phyloP scores from a whole-genome alignment of 2,113 vertebrate genomes.

The Sinocyclocheilus rhinocerous region DNA sequence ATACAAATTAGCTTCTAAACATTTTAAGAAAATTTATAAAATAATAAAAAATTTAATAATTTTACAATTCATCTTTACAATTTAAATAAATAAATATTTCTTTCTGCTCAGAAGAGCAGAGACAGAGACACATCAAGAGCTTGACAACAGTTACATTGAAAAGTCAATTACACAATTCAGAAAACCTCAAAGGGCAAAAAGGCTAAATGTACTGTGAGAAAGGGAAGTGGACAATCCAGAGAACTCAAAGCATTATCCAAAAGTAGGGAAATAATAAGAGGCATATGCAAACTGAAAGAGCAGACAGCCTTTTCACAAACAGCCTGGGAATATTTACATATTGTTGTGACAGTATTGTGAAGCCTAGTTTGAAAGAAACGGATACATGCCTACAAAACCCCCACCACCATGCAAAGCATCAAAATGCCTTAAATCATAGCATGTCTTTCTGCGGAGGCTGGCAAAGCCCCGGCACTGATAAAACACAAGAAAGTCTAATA shows the following conservation, averaged over 20 bases:
- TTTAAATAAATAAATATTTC: too few relatives aligned
- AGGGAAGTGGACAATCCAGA: background rate
- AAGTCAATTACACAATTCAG: constrained; percentile 23
- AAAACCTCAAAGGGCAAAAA: constrained; percentile 11
- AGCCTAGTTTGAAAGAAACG: constrained; percentile 17
- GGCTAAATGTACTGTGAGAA: background rate
- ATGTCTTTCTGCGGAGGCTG: constrained; percentile 23
- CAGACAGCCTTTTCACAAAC: constrained; percentile 29
- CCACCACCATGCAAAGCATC: background rate
- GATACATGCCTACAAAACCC: constrained; percentile 18
- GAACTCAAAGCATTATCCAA: background rate
- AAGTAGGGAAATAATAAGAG: constrained; percentile 7
- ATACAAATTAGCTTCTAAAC: background rate
- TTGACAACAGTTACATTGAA: constrained; percentile 22
- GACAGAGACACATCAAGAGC: background rate
- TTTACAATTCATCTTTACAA: too few relatives aligned
- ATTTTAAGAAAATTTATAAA: too few relatives aligned
- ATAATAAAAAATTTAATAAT: too few relatives aligned
- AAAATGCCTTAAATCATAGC: constrained; percentile 25
- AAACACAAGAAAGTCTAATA: background rate
- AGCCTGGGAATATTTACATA: constrained; percentile 31
- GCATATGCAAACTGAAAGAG: constrained; percentile 10
- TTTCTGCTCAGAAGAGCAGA: background rate
- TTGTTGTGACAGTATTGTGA: constrained; percentile 19
- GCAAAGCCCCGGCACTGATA: constrained; percentile 3